These are phyloP conservation scores for Neoseiulus cucumeris DNA, from an alignment of 1,140 invertebrate genomes.

Conservation along the genomic window DNA sequence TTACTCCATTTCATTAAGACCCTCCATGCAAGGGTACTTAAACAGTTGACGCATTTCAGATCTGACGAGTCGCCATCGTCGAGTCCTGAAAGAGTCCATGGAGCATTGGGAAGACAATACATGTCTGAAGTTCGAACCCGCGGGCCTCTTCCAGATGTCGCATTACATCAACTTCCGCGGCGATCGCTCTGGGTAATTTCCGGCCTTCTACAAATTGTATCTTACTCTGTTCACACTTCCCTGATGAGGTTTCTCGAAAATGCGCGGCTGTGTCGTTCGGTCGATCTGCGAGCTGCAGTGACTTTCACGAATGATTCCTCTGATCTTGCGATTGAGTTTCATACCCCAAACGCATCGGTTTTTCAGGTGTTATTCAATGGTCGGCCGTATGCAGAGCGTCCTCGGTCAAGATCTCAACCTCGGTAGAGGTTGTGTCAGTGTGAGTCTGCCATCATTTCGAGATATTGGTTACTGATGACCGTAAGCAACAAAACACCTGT, in stretches of 20 bases:
- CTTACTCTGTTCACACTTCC: not conserved
- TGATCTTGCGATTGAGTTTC: not conserved
- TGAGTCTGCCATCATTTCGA: no score
- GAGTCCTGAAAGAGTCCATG: not conserved
- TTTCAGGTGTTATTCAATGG: not conserved
- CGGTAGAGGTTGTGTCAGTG: not conserved
- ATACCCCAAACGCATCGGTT: not conserved
- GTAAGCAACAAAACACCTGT: no score
- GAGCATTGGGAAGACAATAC: not conserved
- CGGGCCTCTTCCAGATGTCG: not conserved
- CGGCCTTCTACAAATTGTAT: not conserved
- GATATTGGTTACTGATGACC: no score
- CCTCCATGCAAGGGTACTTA: no score
- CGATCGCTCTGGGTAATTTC: not conserved
- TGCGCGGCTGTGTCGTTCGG: not conserved
- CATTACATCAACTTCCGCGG: not conserved
- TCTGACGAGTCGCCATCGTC: not conserved
- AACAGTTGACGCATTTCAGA: not conserved
- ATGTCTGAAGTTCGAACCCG: not conserved
- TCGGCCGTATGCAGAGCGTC: not conserved
- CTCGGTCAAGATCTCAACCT: conserved; percentile 1
- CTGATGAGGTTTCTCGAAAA: not conserved
- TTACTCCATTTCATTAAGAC: no score
- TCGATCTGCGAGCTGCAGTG: not conserved
- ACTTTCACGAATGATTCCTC: not conserved